Conservation (phyloP, 53 echinoderm and acorn worm genomes). For the Patiria pectinifera region DNA sequence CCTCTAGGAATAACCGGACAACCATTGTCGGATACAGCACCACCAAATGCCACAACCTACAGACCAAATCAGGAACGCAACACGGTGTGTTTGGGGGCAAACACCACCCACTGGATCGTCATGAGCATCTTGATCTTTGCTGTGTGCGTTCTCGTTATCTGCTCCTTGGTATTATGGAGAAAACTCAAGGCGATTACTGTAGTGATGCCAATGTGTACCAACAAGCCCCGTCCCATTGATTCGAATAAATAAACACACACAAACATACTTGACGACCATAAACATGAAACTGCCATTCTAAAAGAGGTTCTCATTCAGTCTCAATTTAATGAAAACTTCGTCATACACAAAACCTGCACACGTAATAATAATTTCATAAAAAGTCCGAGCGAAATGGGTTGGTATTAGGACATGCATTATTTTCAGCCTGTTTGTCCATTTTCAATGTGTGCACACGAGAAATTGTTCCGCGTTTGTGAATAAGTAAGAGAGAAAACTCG, state of each 20-base stretch:
- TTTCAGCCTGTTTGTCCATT: too few relatives aligned
- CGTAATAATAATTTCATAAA: too few relatives aligned
- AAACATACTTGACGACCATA: neutral
- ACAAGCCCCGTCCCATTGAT: neutral
- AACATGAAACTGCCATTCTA: too few relatives aligned
- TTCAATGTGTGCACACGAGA: too few relatives aligned
- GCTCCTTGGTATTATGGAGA: neutral
- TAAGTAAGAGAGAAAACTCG: too few relatives aligned
- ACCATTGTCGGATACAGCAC: neutral
- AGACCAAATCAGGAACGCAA: neutral
- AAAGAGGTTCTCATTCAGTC: neutral
- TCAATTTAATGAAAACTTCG: neutral
- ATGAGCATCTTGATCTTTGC: neutral
- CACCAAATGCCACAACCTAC: neutral
- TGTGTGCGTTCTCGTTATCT: neutral
- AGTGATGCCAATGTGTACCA: neutral
- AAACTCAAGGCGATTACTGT: slow-evolving; percentile 3
- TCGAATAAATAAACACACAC: slow-evolving; percentile 6
- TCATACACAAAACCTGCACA: neutral
- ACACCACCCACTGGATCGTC: neutral
- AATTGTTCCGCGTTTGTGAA: too few relatives aligned
- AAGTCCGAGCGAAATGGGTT: too few relatives aligned
- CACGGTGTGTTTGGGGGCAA: neutral
- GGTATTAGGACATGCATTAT: too few relatives aligned
- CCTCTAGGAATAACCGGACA: neutral